Conservation (phyloP, 2,113 vertebrate species). For the Columba janthina region DNA sequence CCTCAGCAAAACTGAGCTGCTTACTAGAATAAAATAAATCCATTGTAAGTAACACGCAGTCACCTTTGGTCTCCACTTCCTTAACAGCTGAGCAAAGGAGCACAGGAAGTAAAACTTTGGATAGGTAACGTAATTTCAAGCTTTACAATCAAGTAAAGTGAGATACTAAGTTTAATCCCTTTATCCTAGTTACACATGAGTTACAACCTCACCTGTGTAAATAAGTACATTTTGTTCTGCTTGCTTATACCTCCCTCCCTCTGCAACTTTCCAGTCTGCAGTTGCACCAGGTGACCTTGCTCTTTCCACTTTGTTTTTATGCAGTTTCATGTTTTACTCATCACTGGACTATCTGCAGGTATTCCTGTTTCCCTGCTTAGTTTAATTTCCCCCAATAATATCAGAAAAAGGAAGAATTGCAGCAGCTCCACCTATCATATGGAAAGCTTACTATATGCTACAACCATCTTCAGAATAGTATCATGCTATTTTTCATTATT, state of each 20-base stretch:
- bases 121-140: not conserved
- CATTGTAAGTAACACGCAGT: not conserved
- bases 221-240: not conserved
- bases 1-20: not conserved
- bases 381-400: not conserved
- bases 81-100: not conserved
- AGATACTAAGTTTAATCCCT: not conserved
- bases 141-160: not conserved
- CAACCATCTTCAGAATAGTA: not conserved
- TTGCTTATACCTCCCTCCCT: not conserved
- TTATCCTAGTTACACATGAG: slow-evolving; percentile 22
- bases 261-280: not conserved
- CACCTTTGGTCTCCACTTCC: not conserved
- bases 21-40: not conserved
- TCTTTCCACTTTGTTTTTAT: not conserved
- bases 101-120: not conserved
- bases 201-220: not conserved
- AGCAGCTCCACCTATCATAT: not conserved
- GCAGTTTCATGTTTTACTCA: not conserved
- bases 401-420: not conserved
- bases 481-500: not conserved
- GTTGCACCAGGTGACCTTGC: not conserved
- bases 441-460: not conserved
- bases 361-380: not conserved
- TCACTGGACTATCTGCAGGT: not conserved